Base-by-base conservation (phyloP, 64 coral and sea anemone genomes). In the Montipora sp. region DNA sequence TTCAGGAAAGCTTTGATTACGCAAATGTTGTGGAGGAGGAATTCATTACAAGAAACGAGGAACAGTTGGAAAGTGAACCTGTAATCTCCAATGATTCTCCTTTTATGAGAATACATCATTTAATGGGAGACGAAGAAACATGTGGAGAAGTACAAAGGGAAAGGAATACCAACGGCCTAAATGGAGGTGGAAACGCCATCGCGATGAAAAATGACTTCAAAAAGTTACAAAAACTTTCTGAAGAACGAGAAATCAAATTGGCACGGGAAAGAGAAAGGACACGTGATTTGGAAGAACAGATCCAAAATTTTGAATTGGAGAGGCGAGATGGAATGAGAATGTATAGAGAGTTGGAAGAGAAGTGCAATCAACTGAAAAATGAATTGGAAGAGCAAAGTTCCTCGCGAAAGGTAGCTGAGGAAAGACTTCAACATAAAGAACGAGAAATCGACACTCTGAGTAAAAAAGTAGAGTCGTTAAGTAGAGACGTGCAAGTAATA, bases 281-380 rank as follows among this genome's bases (percentile, higher is more conserved):
- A 46, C 58, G 21, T n/a, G 15, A 3, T n/a, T 47, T 89, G 47
- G 75, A 89, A 68, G 72, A 68, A 19, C 7, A 89, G 27, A 1
- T 89, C 3, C 47, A 89, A 45, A 79, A 77, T 77, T 78, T 79
- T 47, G 73, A 89, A 77, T 14, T 66, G 6, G 75, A 78, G 59
- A 79, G 79, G 27, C 47, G 44, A 60, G 60, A 43, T 45, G 75
- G 75, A 21, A 7, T 89, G 21, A 79, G 67, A 10, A 78, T 89
- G 87, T 66, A 65, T 11, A 46, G 47, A 20, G 87, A 89, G 14
- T 15, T 89, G 24, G 75, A 78, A 68, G 74, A 77, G 12, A 57
- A 78, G 24, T 89, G 87, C 18, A 66, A 79, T 59, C 22, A 51
- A 22, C 24, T 78, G 59, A 63, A 19, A 67, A 55, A 78, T 6